Base-by-base conservation (phyloP, 2,888 invertebrate genomes). In the Noctua comes region DNA sequence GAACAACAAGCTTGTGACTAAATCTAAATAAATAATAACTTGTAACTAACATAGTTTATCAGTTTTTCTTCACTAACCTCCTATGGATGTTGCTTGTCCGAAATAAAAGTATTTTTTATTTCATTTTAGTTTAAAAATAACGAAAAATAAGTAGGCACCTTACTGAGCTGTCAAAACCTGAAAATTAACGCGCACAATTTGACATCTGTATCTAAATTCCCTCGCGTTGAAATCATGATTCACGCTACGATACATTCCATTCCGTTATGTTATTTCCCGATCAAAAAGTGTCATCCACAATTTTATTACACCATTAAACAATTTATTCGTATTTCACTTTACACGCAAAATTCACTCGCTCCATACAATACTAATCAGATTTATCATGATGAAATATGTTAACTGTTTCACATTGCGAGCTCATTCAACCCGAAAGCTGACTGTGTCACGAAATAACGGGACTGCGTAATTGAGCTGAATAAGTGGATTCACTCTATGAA, bases 311-410 rank as follows among this genome's bases (percentile, higher is more conserved):
- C 71, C 73, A 75, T 83, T 77, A 85, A 82, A 65, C 83, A 87
- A 76, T 86, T 77, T 79, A 82, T 80, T 70, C 76, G 65, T 65
- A 83, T 83, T 85, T 83, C 84, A 85, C 48, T 86, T 79, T 83
- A 76, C 62, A 77, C 73, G 71, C 77, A 73, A 79, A 87, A 80
- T 74, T 77, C 68, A 68, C 75, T 75, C 73, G 69, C 79, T 86
- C 68, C 65, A 83, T 86, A 71, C 70, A 88, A 88, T 79, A 86
- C 88, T 83, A 86, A 88, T 83, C 79, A 88, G 74, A 88, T 87
- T 81, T 79, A 88, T 77, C 77, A 81, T 73, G 73, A 88, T 87
- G 84, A 88, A 87, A 81, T 87, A 88, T 86, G 88, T 86, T 88
- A 80, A 87, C 82, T 86, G 84, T 84, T 88, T 82, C 70, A 80